Percentiles rank a stretch among this genome's conserved stretches.
phyloP scores from a whole-genome alignment of 2,113 vertebrate genomes.

The Rhinolophus ferrumequinum region DNA sequence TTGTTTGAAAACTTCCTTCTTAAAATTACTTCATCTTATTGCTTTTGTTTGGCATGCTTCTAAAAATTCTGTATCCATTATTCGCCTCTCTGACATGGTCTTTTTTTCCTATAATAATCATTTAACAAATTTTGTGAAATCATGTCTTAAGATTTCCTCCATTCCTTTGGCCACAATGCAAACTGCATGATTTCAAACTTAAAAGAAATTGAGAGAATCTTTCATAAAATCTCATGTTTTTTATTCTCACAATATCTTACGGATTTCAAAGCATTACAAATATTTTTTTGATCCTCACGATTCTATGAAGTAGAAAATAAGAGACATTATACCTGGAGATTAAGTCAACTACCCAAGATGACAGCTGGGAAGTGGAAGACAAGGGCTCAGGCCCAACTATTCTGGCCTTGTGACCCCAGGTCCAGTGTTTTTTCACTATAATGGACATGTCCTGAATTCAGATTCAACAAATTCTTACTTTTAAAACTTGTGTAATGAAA shows the following conservation, averaged over 20 bases:
- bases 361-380: not conserved
- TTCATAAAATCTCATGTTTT: not conserved
- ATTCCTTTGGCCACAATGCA: not conserved
- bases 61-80: slow-evolving; percentile 32
- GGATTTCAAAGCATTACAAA: slow-evolving; percentile 26
- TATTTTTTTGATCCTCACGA: not conserved
- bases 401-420: not conserved
- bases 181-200: slow-evolving; percentile 39
- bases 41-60: slow-evolving; percentile 14
- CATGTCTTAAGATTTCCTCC: not conserved
- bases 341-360: not conserved
- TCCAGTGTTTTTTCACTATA: not conserved
- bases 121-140: slow-evolving; percentile 33
- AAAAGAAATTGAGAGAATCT: not conserved
- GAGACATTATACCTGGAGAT: not conserved
- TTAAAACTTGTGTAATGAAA: slow-evolving; percentile 28
- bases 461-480: not conserved
- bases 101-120: not conserved
- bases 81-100: not conserved
- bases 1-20: slow-evolving; percentile 33
- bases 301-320: not conserved
- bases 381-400: not conserved
- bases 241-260: slow-evolving; percentile 26
- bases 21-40: slow-evolving; percentile 37
- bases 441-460: not conserved